These are phyloP conservation scores for Holothuria leucospilota DNA, from an alignment of 53 echinoderm and acorn worm genomes.

Conservation along the genomic window DNA sequence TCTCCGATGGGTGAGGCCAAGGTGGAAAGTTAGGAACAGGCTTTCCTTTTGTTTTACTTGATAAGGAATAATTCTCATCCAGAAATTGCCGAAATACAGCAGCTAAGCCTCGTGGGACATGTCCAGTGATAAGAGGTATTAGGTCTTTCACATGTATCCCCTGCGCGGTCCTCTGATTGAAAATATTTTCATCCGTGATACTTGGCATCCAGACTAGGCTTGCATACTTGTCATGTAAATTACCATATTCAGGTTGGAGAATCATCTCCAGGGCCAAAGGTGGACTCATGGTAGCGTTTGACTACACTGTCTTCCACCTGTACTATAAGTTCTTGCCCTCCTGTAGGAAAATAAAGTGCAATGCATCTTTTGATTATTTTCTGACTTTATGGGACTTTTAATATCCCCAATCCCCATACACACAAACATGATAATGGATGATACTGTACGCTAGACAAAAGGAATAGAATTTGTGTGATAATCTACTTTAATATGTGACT, in stretches of 20 bases:
- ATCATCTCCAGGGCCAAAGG: neutral
- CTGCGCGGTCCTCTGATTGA: constrained; percentile 3
- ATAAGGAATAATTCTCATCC: neutral
- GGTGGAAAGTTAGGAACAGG: constrained; percentile 1
- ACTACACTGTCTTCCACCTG: neutral
- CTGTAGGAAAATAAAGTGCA: no score
- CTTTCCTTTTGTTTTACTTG: neutral
- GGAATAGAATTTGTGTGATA: no score
- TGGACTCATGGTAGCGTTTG: constrained; percentile 35
- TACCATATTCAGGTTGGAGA: neutral
- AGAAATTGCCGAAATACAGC: neutral
- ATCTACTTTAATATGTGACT: no score
- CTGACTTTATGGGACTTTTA: no score
- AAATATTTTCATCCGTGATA: neutral
- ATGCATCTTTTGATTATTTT: no score
- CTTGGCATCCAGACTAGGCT: constrained; percentile 5
- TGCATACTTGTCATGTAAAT: neutral
- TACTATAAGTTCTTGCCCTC: neutral
- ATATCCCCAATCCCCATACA: no score
- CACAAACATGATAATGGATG: no score
- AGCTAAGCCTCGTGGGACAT: constrained; percentile 33
- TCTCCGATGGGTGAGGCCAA: constrained; percentile 5
- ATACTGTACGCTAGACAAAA: no score
- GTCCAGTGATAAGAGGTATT: constrained; percentile 31
- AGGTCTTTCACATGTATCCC: neutral